A percentile compares a stretch with the other conserved stretches of the same genome.
These are phyloP conservation scores for Ceryle rudis DNA, from an alignment of 2,797 vertebrate genomes.

Conservation along the genomic window DNA sequence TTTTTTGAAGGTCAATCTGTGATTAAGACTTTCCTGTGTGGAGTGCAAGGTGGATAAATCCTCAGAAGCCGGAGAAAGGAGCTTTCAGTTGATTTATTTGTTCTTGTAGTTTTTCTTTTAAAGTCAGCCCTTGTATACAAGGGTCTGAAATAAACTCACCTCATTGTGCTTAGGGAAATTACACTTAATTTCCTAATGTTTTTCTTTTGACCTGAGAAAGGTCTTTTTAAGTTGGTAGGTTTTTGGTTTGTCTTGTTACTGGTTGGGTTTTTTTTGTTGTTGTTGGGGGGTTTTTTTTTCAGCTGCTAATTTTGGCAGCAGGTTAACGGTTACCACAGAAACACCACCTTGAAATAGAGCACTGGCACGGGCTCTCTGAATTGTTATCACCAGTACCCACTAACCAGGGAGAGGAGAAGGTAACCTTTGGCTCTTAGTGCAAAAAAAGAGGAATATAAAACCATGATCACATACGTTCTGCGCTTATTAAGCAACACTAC, in stretches of 20 bases:
- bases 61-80: background rate
- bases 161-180: background rate
- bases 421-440: background rate
- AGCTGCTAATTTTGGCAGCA: background rate
- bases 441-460: background rate
- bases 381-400: background rate
- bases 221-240: background rate
- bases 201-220: background rate
- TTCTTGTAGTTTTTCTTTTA: background rate
- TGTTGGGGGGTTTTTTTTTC: fast-evolving
- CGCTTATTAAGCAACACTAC: background rate
- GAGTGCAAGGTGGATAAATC: background rate
- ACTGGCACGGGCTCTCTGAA: background rate
- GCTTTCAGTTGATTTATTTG: background rate
- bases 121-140: background rate
- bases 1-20: background rate
- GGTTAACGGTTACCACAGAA: background rate
- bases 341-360: background rate
- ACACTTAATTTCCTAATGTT: background rate
- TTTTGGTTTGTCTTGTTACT: background rate
- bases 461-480: background rate
- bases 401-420: fast-evolving
- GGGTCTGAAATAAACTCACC: background rate
- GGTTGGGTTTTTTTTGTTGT: background rate
- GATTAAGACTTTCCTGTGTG: background rate